A percentile compares a stretch with the other conserved stretches of the same genome.
Conservation (phyloP, 2,888 invertebrate species). For the Morpho achilles region DNA sequence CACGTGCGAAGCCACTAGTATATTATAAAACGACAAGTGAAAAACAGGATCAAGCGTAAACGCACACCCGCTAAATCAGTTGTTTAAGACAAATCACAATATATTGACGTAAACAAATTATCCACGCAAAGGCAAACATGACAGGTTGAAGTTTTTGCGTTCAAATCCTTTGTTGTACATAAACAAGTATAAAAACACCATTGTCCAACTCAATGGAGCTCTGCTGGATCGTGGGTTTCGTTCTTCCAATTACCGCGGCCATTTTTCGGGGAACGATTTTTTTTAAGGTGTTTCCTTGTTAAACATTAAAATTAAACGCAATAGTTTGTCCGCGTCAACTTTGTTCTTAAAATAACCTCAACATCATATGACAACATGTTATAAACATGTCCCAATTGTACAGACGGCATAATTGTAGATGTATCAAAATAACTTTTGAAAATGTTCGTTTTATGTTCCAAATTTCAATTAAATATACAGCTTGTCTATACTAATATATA, state of each 20-base stretch:
- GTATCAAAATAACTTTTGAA: too few species aligned
- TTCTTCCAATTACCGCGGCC: not conserved
- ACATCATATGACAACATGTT: too few species aligned
- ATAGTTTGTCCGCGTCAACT: too few species aligned
- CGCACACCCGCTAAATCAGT: not conserved
- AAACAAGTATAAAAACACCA: constrained; percentile 18
- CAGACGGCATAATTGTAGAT: too few species aligned
- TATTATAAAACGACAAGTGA: not conserved
- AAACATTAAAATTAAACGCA: too few species aligned
- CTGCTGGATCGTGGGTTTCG: not conserved
- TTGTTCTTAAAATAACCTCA: too few species aligned
- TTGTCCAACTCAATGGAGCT: constrained; percentile 14
- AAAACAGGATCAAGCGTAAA: not conserved
- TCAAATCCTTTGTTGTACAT: constrained; percentile 17
- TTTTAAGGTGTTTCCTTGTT: constrained; percentile 8
- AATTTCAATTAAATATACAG: too few species aligned
- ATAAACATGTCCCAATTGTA: too few species aligned
- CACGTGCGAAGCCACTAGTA: too few species aligned
- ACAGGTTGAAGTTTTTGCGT: constrained; percentile 17
- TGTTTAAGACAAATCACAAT: constrained; percentile 1
- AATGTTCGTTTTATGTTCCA: too few species aligned
- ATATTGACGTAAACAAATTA: constrained; percentile 25
- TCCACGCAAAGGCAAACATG: constrained; percentile 18
- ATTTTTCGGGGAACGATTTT: constrained; percentile 1
- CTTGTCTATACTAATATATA: too few species aligned